phyloP scores from a whole-genome alignment of 1,140 invertebrate species.

The Drosophila quadrilineata region DNA sequence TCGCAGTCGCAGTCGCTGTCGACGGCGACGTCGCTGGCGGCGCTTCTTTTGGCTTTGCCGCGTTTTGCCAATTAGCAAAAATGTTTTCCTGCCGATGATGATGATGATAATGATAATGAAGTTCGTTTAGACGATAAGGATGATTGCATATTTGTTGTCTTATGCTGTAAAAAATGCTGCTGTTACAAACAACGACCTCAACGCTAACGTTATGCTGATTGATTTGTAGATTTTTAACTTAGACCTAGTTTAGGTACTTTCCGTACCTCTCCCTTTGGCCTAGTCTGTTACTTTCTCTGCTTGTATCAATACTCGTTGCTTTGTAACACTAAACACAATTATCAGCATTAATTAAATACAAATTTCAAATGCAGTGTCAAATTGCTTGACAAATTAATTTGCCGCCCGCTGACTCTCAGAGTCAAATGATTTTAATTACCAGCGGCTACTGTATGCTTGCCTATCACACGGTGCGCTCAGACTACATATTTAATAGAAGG shows the following conservation, averaged over 20 bases:
- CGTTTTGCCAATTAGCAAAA: slow-evolving; percentile 44
- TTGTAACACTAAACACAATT: slow-evolving; percentile 35
- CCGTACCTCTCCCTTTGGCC: background rate
- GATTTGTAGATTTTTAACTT: slow-evolving; percentile 60
- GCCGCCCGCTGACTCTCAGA: slow-evolving; percentile 34
- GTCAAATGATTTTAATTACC: slow-evolving; percentile 64
- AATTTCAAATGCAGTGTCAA: slow-evolving; percentile 59
- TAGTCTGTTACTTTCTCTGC: background rate
- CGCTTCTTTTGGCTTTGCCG: slow-evolving; percentile 19
- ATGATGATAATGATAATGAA: background rate
- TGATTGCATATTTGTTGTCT: background rate
- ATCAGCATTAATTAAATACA: slow-evolving; percentile 73
- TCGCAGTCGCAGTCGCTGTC: slow-evolving; percentile 4
- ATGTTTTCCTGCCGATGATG: slow-evolving; percentile 31
- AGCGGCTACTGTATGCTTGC: slow-evolving; percentile 9
- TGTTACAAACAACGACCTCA: slow-evolving; percentile 1
- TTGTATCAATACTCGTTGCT: slow-evolving; percentile 1
- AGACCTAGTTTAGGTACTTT: slow-evolving; percentile 53
- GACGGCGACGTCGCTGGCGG: slow-evolving; percentile 9
- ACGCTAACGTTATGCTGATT: slow-evolving; percentile 36
- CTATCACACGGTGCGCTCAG: background rate
- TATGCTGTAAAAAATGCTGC: background rate
- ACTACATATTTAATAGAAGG: background rate
- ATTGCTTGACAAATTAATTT: slow-evolving; percentile 71
- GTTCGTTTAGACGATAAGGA: background rate